Percentiles rank a stretch among this genome's conserved stretches.
Evolutionary conservation across 2,888 invertebrate genomes (phyloP).

Genomic region (Drosophila nigricruria): DNA sequence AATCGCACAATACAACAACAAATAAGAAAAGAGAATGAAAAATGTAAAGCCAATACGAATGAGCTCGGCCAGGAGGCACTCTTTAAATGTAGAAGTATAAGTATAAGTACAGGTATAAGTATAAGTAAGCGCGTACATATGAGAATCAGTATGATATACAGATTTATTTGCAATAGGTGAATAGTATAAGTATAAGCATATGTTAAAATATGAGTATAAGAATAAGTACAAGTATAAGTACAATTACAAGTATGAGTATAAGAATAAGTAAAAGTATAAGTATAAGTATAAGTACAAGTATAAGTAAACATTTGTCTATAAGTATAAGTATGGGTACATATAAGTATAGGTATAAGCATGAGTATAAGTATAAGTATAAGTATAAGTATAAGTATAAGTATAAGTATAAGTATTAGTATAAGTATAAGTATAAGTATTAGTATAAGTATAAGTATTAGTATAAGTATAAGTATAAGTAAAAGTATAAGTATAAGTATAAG

Average conservation of each 20-base stretch:
- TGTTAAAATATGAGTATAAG: background rate
- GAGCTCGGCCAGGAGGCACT: slow-evolving; percentile 9
- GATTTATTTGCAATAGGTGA: background rate
- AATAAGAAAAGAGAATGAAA: slow-evolving; percentile 12
- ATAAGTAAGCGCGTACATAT: background rate
- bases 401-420: background rate
- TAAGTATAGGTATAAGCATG: background rate
- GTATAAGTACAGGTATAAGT: background rate
- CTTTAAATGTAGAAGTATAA: background rate
- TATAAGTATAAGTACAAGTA: background rate
- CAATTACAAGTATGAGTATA: background rate
- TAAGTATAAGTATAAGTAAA: background rate
- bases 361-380: background rate
- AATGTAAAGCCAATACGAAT: background rate
- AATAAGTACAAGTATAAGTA: background rate
- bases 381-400: background rate
- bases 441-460: background rate
- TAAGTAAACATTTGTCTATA: no score
- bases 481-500: slow-evolving; percentile 4
- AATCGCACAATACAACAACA: slow-evolving; percentile 1
- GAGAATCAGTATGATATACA: background rate
- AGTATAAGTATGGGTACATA: background rate
- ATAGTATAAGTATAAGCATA: no score
- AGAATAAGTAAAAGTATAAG: background rate
- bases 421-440: background rate